phyloP scores from a whole-genome alignment of 2,113 vertebrate species.

The Nannospalax galili region DNA sequence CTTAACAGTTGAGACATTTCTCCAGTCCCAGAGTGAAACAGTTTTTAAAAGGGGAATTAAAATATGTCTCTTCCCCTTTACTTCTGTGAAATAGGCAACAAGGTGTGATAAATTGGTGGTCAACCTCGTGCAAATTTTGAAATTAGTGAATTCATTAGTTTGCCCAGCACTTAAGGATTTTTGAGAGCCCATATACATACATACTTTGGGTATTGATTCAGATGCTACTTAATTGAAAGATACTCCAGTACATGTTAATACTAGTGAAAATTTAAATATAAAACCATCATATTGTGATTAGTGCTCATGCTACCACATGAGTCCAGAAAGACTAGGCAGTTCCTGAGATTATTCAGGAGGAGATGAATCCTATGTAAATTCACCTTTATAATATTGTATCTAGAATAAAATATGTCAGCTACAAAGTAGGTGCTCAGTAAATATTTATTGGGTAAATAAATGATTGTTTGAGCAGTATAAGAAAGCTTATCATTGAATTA shows the following conservation, averaged over 20 bases:
- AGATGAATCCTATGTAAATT: neutral
- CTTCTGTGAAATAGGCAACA: neutral
- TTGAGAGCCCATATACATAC: neutral
- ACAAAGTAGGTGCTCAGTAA: neutral
- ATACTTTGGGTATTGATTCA: neutral
- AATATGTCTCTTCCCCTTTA: neutral
- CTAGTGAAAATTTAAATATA: neutral
- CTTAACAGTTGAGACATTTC: too few relatives aligned
- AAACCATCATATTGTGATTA: neutral
- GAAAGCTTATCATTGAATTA: neutral
- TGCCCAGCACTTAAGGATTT: neutral
- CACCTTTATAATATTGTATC: neutral
- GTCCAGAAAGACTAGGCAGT: neutral
- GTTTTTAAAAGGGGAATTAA: neutral
- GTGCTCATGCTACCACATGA: neutral
- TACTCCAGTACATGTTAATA: neutral
- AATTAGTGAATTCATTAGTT: neutral
- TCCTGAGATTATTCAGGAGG: too few relatives aligned
- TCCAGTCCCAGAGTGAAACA: neutral
- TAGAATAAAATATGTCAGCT: neutral
- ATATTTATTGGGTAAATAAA: conserved; percentile 12
- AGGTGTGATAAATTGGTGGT: neutral
- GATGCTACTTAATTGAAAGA: neutral
- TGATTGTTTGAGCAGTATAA: neutral
- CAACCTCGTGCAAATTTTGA: neutral